Conservation (phyloP, 35 echinoderm and acorn worm species). For the Acanthaster planci region DNA sequence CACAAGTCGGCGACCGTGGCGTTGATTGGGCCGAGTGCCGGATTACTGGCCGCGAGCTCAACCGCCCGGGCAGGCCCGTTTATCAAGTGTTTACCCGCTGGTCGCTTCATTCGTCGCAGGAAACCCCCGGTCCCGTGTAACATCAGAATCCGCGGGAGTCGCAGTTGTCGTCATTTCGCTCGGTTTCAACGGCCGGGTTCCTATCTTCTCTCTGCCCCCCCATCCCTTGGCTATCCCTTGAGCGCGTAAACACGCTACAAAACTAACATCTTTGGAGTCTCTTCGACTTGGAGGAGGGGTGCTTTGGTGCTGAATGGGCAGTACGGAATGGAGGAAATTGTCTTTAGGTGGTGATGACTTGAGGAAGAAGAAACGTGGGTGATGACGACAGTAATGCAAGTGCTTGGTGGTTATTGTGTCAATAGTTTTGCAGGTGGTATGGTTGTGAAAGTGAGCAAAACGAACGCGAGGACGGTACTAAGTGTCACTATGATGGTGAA, state of each 20-base stretch:
- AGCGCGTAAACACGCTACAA: conserved; percentile 22
- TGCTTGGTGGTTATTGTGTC: no score
- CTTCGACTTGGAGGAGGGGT: background rate
- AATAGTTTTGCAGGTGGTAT: no score
- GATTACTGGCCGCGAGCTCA: background rate
- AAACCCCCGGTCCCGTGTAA: background rate
- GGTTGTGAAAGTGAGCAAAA: no score
- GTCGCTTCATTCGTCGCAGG: background rate
- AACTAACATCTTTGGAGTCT: conserved; percentile 7
- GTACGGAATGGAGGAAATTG: no score
- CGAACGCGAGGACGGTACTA: no score
- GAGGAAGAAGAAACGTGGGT: no score
- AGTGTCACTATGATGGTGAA: no score
- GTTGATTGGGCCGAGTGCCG: background rate
- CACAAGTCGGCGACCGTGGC: background rate
- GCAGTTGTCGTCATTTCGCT: background rate
- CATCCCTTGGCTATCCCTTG: background rate
- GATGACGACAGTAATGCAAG: no score
- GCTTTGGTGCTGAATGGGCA: background rate
- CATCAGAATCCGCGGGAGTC: conserved; percentile 6
- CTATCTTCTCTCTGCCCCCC: no score
- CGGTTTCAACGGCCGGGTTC: no score
- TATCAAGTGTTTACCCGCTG: background rate
- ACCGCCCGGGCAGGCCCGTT: background rate
- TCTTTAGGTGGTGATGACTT: no score